Percentiles rank a stretch among this genome's conserved stretches.
Conservation (phyloP, 2,797 vertebrate species). For the Neosilurus mollespiculum region DNA sequence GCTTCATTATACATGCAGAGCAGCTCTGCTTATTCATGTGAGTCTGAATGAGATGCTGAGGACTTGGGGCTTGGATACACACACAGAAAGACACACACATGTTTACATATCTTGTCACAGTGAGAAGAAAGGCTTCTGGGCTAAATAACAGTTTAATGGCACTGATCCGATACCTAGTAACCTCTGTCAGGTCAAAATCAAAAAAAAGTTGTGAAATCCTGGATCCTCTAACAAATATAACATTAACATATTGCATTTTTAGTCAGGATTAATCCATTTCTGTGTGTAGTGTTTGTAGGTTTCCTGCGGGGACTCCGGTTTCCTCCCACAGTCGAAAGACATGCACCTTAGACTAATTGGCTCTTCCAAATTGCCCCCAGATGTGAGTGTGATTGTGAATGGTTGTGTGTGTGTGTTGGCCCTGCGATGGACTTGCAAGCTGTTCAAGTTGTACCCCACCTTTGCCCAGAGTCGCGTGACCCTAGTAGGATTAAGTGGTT, state of each 20-base stretch:
- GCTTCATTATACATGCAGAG: slow-evolving; percentile 80
- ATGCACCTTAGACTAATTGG: too few species aligned
- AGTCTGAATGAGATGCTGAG: slow-evolving; percentile 26
- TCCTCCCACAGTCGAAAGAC: too few species aligned
- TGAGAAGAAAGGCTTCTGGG: slow-evolving; percentile 15
- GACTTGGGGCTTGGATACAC: slow-evolving; percentile 16
- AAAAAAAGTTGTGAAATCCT: neutral
- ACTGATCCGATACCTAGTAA: neutral
- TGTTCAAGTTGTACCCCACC: too few species aligned
- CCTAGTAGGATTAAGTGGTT: too few species aligned
- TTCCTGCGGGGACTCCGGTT: too few species aligned
- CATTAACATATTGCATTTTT: neutral
- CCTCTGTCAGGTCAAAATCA: neutral
- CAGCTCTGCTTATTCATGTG: slow-evolving; percentile 72
- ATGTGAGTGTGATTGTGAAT: too few species aligned
- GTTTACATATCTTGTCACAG: slow-evolving; percentile 14
- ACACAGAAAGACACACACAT: slow-evolving; percentile 37
- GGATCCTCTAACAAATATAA: neutral
- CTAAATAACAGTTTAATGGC: slow-evolving; percentile 23
- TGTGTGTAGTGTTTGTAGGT: too few species aligned
- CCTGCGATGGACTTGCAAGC: too few species aligned
- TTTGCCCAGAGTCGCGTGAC: too few species aligned
- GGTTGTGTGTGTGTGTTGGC: too few species aligned
- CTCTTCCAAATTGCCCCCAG: too few species aligned
- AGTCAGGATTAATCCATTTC: neutral